A percentile compares a stretch with the other conserved stretches of the same genome.
phyloP scores from a whole-genome alignment of 2,113 vertebrate genomes.

The Struthidea cinerea region DNA sequence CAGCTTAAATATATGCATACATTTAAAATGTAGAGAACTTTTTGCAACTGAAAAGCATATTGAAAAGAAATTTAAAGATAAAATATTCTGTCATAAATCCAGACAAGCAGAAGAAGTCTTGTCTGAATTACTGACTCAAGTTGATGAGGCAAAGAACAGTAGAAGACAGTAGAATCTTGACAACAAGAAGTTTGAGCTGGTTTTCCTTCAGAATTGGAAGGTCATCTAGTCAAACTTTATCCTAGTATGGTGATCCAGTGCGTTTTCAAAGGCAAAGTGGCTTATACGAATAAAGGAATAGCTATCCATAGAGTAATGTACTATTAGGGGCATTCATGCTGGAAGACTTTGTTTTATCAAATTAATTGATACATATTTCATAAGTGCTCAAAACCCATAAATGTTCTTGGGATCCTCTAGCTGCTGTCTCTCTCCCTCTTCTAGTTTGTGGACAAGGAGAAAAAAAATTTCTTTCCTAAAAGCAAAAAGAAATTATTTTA shows the following conservation, averaged over 20 bases:
- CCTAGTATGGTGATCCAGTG: not conserved
- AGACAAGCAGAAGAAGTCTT: not conserved
- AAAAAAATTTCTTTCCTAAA: not conserved
- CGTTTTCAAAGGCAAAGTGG: not conserved
- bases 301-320: not conserved
- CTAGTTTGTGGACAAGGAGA: not conserved
- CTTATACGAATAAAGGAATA: not conserved
- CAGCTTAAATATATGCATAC: not conserved
- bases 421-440: not conserved
- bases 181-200: not conserved
- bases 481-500: not conserved
- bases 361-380: not conserved
- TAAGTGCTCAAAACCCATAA: not conserved
- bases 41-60: not conserved
- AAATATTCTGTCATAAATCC: not conserved
- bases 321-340: not conserved
- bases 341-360: not conserved
- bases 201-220: not conserved
- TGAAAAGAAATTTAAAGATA: not conserved
- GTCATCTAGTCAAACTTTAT: not conserved
- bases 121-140: not conserved
- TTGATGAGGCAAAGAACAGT: not conserved
- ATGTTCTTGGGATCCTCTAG: not conserved
- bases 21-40: not conserved
- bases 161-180: not conserved